phyloP scores from a whole-genome alignment of 1,140 invertebrate species.

The Macrocentrus cingulum region DNA sequence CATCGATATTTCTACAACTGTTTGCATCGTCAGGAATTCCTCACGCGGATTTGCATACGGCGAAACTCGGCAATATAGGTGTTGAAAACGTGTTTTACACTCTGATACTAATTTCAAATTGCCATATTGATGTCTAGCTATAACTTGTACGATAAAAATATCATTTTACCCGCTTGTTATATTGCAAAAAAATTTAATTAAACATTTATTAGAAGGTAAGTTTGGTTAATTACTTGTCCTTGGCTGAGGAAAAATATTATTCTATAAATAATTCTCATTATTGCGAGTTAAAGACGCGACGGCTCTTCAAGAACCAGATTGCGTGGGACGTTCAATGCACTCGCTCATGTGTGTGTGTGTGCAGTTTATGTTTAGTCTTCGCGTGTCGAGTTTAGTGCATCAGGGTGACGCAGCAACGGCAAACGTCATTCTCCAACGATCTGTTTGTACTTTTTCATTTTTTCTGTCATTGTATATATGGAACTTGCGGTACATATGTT shows the following conservation, averaged over 20 bases:
- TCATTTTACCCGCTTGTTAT: no score
- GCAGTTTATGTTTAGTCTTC: slow-evolving; percentile 31
- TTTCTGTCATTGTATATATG: no score
- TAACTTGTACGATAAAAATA: not conserved
- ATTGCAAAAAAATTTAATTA: no score
- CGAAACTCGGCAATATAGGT: not conserved
- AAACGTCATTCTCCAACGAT: not conserved
- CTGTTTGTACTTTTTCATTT: no score
- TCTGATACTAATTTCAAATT: not conserved
- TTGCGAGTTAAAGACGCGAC: slow-evolving; percentile 22
- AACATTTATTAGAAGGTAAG: slow-evolving; percentile 2
- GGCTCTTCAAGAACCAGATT: slow-evolving; percentile 30
- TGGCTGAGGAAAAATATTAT: no score
- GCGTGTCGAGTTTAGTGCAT: slow-evolving; percentile 1
- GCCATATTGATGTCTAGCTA: not conserved
- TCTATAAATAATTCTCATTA: slow-evolving; percentile 21
- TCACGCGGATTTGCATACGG: slow-evolving; percentile 33
- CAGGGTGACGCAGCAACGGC: slow-evolving; percentile 7
- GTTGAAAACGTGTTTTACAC: slow-evolving; percentile 34
- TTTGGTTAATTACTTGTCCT: not conserved
- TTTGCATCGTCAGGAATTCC: slow-evolving; percentile 33
- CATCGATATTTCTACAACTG: not conserved
- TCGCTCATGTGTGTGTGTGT: no score
- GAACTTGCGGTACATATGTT: no score
- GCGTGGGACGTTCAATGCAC: slow-evolving; percentile 2